A percentile compares a stretch with the other conserved stretches of the same genome.
These are phyloP conservation scores for Gallinago jamesoni DNA, from an alignment of 2,113 vertebrate species.

Conservation along the genomic window DNA sequence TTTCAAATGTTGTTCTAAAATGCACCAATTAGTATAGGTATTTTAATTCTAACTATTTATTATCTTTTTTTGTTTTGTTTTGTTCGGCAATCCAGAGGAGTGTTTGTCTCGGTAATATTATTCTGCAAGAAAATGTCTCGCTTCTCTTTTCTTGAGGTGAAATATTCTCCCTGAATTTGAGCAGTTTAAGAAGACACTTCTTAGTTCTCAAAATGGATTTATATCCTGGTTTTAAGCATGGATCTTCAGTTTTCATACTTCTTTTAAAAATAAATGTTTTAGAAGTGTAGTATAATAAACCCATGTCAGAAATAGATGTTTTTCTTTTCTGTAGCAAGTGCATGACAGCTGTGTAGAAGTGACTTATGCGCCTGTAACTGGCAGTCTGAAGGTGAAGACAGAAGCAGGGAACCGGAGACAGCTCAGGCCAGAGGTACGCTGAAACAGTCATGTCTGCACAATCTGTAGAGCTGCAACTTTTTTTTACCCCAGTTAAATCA, in stretches of 20 bases:
- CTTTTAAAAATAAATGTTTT: neutral
- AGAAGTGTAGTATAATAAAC: neutral
- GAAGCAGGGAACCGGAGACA: neutral
- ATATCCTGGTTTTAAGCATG: neutral
- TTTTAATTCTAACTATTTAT: neutral
- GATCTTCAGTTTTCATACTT: neutral
- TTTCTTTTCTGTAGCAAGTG: neutral
- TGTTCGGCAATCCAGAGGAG: neutral
- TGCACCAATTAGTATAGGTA: neutral
- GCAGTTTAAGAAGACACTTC: neutral
- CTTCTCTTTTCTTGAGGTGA: neutral
- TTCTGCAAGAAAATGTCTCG: neutral
- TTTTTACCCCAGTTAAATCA: neutral
- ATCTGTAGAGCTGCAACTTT: neutral
- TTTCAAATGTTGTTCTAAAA: neutral
- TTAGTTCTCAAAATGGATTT: neutral
- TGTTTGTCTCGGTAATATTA: neutral
- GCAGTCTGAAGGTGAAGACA: neutral
- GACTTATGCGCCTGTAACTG: accelerated
- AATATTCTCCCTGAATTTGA: neutral
- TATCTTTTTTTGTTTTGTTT: neutral
- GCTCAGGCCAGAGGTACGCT: neutral
- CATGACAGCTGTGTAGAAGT: neutral
- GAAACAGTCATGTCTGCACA: neutral
- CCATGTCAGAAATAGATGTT: neutral